These are phyloP conservation scores for Bubalus kerabau DNA, from an alignment of 2,113 vertebrate species.

Conservation along the genomic window DNA sequence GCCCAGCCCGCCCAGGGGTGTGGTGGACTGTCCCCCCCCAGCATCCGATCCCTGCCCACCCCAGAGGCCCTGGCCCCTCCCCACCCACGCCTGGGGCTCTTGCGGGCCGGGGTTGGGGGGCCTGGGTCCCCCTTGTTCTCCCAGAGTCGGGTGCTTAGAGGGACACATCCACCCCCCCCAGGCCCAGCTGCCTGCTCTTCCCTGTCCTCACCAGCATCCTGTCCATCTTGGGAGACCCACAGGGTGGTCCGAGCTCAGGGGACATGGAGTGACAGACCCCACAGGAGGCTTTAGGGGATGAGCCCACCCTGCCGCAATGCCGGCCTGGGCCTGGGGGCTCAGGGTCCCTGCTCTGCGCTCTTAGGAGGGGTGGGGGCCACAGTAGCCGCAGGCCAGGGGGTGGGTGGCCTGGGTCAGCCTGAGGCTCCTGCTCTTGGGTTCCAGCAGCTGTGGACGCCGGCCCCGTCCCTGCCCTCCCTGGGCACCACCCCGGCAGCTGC, in stretches of 20 bases:
- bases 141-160: fast-evolving
- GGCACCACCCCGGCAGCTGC: neutral
- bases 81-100: neutral
- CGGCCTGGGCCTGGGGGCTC: neutral
- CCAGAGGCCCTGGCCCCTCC: too few relatives aligned
- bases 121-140: neutral
- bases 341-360: neutral
- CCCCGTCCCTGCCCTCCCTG: neutral
- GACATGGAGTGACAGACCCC: fast-evolving
- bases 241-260: fast-evolving
- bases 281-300: neutral
- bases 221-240: neutral
- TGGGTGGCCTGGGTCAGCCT: fast-evolving
- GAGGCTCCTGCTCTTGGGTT: neutral
- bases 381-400: neutral
- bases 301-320: fast-evolving
- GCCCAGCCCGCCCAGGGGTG: neutral
- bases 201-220: fast-evolving
- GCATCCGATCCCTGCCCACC: fast-evolving
- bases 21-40: fast-evolving
- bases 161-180: fast-evolving
- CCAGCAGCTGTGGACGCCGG: fast-evolving
- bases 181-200: neutral
- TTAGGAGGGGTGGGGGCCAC: neutral
- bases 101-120: fast-evolving